Percentiles rank a stretch among this genome's conserved stretches.
These are phyloP conservation scores for Astyanax mexicanus DNA, from an alignment of 2,797 vertebrate genomes.

Conservation along the genomic window DNA sequence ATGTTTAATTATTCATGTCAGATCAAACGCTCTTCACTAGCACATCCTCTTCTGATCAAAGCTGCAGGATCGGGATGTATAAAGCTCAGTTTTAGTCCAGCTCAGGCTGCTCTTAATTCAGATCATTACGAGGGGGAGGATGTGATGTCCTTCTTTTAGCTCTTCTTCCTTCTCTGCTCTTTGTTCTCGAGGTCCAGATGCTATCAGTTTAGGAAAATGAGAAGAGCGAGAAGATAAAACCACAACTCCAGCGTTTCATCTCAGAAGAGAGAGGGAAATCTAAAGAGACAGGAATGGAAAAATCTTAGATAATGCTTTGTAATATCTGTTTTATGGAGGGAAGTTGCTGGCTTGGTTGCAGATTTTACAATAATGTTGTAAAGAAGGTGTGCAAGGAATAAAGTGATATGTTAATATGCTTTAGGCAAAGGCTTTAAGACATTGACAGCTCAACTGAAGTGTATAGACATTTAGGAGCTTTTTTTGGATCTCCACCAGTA, in stretches of 20 bases:
- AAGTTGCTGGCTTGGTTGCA: background rate
- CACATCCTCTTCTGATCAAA: constrained; percentile 15
- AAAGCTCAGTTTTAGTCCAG: background rate
- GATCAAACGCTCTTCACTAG: constrained; percentile 9
- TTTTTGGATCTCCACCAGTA: too few relatives aligned
- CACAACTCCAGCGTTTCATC: background rate
- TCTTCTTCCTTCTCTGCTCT: constrained; percentile 4
- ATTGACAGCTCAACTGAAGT: too few relatives aligned
- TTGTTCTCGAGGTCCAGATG: constrained; percentile 1
- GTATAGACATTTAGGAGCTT: too few relatives aligned
- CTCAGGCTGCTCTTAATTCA: background rate
- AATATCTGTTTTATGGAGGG: background rate
- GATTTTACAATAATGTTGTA: too few relatives aligned
- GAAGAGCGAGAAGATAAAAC: background rate
- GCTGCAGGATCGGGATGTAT: background rate
- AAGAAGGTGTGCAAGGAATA: too few relatives aligned
- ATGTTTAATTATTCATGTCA: constrained; percentile 1
- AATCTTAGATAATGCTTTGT: background rate
- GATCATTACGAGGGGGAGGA: background rate
- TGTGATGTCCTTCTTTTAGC: background rate
- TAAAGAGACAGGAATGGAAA: background rate
- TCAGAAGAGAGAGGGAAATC: background rate
- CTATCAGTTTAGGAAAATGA: constrained; percentile 12
- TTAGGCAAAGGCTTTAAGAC: too few relatives aligned
- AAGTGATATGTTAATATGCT: too few relatives aligned